Percentiles rank a stretch among this genome's conserved stretches.
Conservation (phyloP, 1,140 invertebrate species). For the Drosophila novamexicana region DNA sequence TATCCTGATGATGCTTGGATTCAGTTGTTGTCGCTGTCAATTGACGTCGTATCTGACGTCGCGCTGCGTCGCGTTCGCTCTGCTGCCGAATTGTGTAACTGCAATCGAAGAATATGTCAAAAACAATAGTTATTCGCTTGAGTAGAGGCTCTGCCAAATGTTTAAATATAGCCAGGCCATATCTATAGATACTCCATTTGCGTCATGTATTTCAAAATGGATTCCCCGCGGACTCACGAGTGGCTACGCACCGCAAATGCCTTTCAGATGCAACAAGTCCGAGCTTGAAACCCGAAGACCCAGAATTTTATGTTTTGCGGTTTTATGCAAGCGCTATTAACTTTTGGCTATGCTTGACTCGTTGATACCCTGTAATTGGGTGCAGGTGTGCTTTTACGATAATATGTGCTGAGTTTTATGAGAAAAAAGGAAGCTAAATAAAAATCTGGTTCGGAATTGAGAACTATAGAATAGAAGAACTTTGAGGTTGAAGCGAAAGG, state of each 20-base stretch:
- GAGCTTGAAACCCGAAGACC: not conserved
- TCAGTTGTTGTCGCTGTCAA: slow-evolving; percentile 15
- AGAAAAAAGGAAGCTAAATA: no score
- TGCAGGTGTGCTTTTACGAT: no score
- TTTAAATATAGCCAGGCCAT: not conserved
- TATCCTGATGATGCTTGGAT: slow-evolving; percentile 18
- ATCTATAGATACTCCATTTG: slow-evolving; percentile 1
- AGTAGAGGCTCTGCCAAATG: not conserved
- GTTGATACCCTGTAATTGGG: not conserved
- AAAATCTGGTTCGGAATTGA: not conserved
- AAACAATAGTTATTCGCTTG: slow-evolving; percentile 20
- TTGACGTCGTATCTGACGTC: slow-evolving; percentile 33
- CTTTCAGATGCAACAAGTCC: slow-evolving; percentile 50
- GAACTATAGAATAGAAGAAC: no score
- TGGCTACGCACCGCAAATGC: slow-evolving; percentile 5
- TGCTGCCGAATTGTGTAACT: slow-evolving; percentile 48
- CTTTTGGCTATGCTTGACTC: not conserved
- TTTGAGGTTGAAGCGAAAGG: no score
- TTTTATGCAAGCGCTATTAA: not conserved
- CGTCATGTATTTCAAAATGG: slow-evolving; percentile 16
- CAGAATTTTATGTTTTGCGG: slow-evolving; percentile 3
- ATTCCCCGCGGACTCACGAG: slow-evolving; percentile 5
- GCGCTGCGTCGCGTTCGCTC: slow-evolving; percentile 17
- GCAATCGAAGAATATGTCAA: slow-evolving; percentile 40
- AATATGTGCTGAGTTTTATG: no score